These are phyloP conservation scores for Tricholauxania praeusta DNA, from an alignment of 2,888 invertebrate genomes.

Conservation along the genomic window DNA sequence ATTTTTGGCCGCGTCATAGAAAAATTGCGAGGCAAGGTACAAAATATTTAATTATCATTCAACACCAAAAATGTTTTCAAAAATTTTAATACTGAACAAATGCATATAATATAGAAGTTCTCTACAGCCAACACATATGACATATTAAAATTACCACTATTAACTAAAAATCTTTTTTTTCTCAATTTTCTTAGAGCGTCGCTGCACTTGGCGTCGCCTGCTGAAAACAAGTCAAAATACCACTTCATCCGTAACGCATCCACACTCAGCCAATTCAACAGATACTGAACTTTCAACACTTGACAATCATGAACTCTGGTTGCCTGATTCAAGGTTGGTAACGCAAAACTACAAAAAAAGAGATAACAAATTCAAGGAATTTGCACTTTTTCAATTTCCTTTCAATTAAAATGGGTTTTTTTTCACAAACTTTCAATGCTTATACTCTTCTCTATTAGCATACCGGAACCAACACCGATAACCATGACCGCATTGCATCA, in stretches of 20 bases:
- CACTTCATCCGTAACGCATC: conserved; percentile 74
- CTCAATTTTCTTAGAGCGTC: conserved; percentile 71
- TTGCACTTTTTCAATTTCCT: not conserved
- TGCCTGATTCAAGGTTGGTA: conserved; percentile 75
- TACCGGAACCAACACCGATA: conserved; percentile 82
- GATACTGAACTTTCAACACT: conserved; percentile 87
- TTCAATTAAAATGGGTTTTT: conserved; percentile 12
- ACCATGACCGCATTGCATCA: conserved; percentile 88
- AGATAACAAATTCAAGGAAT: not conserved
- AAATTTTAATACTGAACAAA: too few relatives aligned
- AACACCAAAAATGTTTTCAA: too few relatives aligned
- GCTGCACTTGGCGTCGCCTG: conserved; percentile 82
- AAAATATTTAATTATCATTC: too few relatives aligned
- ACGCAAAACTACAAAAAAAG: conserved; percentile 5
- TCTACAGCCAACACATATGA: too few relatives aligned
- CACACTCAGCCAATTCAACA: conserved; percentile 80
- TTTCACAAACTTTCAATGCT: not conserved
- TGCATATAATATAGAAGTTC: too few relatives aligned
- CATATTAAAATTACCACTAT: too few relatives aligned
- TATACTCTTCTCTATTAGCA: conserved; percentile 52
- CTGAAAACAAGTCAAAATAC: conserved; percentile 69
- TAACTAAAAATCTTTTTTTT: not conserved
- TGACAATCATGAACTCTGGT: conserved; percentile 87
- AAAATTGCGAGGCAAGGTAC: too few relatives aligned
- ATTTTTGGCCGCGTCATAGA: too few relatives aligned